These are phyloP conservation scores for Tipula lateralis DNA, from an alignment of 2,888 invertebrate genomes.

Conservation along the genomic window DNA sequence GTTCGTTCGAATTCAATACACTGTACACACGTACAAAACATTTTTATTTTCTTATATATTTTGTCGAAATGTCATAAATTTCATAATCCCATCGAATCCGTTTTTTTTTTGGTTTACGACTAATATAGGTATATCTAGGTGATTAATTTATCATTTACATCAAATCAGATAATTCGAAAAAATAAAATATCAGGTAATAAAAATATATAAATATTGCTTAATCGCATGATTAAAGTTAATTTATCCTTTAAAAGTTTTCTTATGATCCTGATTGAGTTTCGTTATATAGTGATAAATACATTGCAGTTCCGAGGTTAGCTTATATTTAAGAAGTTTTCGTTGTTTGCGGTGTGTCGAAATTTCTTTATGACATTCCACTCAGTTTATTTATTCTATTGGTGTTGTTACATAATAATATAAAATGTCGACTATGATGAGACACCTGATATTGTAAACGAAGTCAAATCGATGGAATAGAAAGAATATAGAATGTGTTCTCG, in stretches of 20 bases:
- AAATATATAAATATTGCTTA: not conserved
- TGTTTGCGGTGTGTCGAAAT: too few relatives aligned
- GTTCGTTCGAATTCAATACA: not conserved
- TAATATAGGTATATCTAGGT: not conserved
- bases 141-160: conserved; percentile 24
- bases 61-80: not conserved
- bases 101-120: not conserved
- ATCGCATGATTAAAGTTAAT: conserved; percentile 3
- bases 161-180: not conserved
- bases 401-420: too few relatives aligned
- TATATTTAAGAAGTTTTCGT: too few relatives aligned
- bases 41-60: not conserved
- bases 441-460: too few relatives aligned
- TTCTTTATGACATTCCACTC: too few relatives aligned
- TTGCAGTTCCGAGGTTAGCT: too few relatives aligned
- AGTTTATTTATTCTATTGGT: too few relatives aligned
- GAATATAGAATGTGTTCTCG: too few relatives aligned
- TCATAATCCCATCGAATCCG: not conserved
- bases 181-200: not conserved
- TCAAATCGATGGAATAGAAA: too few relatives aligned
- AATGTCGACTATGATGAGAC: too few relatives aligned
- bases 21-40: not conserved
- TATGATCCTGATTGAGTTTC: too few relatives aligned
- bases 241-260: not conserved
- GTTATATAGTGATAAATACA: too few relatives aligned